Evolutionary conservation across 2,797 vertebrate species (phyloP).

Genomic region (Myotis vivesi): DNA sequence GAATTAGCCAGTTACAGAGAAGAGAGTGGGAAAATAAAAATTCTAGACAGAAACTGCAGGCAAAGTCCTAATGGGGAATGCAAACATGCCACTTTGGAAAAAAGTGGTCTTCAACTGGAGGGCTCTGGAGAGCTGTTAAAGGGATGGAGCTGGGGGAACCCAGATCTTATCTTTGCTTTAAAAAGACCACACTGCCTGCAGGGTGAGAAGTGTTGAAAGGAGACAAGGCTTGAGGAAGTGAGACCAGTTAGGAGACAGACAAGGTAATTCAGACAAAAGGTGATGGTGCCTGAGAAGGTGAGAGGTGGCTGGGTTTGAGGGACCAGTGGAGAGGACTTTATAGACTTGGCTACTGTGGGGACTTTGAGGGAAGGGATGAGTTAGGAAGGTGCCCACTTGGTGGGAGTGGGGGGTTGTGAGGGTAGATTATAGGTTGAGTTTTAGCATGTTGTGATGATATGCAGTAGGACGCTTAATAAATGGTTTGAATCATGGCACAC

Average conservation of each 20-base stretch:
- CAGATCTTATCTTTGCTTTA: background rate
- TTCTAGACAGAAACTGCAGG: background rate
- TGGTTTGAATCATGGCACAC: background rate
- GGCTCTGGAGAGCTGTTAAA: background rate
- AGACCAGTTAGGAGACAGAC: background rate
- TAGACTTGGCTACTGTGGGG: background rate
- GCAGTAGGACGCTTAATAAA: background rate
- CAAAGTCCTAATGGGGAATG: background rate
- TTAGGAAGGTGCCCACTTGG: background rate
- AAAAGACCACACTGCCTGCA: background rate
- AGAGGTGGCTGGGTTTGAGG: background rate
- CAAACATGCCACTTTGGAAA: background rate
- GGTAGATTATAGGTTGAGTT: background rate
- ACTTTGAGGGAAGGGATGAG: no score
- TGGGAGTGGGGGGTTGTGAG: background rate
- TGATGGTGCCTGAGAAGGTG: background rate
- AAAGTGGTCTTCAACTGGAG: background rate
- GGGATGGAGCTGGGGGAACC: background rate
- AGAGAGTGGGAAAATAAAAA: background rate
- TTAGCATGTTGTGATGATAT: background rate
- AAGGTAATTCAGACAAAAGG: background rate
- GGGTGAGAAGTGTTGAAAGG: background rate
- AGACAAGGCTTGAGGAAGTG: background rate
- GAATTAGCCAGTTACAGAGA: background rate
- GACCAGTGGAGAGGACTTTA: background rate